Conservation (phyloP, 2,888 invertebrate species). For the Sepiola atlantica region DNA sequence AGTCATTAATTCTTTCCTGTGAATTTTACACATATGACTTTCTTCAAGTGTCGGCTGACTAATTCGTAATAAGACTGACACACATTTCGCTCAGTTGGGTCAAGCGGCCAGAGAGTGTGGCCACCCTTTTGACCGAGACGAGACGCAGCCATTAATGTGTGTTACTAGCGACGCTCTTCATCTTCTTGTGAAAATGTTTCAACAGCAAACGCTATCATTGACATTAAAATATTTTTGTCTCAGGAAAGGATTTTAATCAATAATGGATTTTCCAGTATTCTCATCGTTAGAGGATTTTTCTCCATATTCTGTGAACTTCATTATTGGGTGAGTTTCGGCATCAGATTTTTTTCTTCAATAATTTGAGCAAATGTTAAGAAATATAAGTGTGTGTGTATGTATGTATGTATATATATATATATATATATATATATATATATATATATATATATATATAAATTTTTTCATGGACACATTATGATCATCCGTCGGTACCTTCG, state of each 20-base stretch:
- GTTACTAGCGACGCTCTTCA: neutral
- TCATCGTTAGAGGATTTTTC: neutral
- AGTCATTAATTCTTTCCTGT: constrained; percentile 22
- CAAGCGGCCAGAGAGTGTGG: neutral
- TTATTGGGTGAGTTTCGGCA: neutral
- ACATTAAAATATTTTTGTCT: neutral
- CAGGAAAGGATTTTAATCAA: neutral
- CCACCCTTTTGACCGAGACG: neutral
- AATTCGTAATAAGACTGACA: neutral
- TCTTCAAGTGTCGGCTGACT: neutral
- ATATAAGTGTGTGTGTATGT: no score
- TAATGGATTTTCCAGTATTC: neutral
- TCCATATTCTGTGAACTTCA: neutral
- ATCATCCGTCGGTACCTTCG: no score
- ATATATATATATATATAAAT: no score
- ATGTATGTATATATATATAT: no score
- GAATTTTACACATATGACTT: neutral
- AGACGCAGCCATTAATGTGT: neutral
- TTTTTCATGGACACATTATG: no score
- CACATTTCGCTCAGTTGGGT: neutral
- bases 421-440: no score
- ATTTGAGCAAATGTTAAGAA: no score
- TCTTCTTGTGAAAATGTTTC: neutral
- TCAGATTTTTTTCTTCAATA: neutral
- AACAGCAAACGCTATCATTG: neutral